Percentiles rank a stretch among this genome's conserved stretches.
Conservation (phyloP, 1,140 invertebrate species). For the Drosophila asahinai region DNA sequence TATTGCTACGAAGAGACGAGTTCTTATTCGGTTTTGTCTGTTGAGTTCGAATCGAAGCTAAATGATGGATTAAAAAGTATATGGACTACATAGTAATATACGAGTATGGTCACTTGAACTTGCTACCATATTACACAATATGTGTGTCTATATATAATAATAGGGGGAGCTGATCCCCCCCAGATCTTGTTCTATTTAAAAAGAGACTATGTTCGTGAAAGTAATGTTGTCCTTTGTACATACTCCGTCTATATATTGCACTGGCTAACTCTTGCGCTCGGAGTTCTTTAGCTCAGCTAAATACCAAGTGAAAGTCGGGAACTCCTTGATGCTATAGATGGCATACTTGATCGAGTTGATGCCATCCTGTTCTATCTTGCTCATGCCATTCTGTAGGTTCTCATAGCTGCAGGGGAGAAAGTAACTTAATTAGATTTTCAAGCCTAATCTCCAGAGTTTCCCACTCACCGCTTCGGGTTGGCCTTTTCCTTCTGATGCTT, state of each 20-base stretch:
- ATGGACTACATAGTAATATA: slow-evolving; percentile 55
- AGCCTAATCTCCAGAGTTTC: not conserved
- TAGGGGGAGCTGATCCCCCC: not conserved
- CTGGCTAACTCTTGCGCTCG: slow-evolving; percentile 79
- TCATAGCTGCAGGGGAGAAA: slow-evolving; percentile 89
- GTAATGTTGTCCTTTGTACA: slow-evolving; percentile 81
- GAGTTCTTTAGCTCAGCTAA: slow-evolving; percentile 88
- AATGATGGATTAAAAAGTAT: slow-evolving; percentile 60
- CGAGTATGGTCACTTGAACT: slow-evolving; percentile 63
- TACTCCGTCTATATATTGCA: slow-evolving; percentile 22
- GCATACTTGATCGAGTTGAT: slow-evolving; percentile 94
- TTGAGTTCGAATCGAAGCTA: slow-evolving; percentile 56
- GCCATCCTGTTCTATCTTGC: slow-evolving; percentile 93
- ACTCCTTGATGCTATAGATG: slow-evolving; percentile 88
- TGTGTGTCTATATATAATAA: slow-evolving; percentile 57
- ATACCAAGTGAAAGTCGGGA: slow-evolving; percentile 91
- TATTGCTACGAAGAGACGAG: slow-evolving; percentile 45
- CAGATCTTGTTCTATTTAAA: slow-evolving; percentile 49
- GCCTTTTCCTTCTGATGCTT: slow-evolving; percentile 94
- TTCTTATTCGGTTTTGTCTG: slow-evolving; percentile 26
- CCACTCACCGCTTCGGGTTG: slow-evolving; percentile 92
- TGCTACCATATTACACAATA: slow-evolving; percentile 61
- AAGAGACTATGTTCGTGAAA: slow-evolving; percentile 68
- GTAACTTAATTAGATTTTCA: not conserved
- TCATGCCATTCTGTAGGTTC: slow-evolving; percentile 92